These are phyloP conservation scores for Argyrosomus japonicus DNA, from an alignment of 2,113 vertebrate species.

Conservation along the genomic window DNA sequence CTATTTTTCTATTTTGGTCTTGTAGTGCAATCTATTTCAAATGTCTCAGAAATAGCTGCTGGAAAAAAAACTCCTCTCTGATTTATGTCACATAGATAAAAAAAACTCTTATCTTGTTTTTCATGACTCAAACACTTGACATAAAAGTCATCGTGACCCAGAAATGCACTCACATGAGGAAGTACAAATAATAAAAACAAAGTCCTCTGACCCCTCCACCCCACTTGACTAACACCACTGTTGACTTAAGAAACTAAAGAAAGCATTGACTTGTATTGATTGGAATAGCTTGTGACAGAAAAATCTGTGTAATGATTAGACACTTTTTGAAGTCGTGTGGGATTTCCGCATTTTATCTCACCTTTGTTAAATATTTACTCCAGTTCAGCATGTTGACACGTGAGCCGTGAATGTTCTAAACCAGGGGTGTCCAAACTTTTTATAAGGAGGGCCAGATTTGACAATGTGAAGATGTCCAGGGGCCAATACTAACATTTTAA, in stretches of 20 bases:
- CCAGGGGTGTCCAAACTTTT: too few relatives aligned
- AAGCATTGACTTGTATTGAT: conserved; percentile 23
- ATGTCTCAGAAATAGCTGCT: neutral
- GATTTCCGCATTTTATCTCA: neutral
- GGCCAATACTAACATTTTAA: too few relatives aligned
- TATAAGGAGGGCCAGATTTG: too few relatives aligned
- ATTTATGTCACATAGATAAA: neutral
- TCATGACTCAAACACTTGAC: neutral
- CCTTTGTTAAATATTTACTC: conserved; percentile 18
- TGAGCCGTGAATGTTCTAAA: neutral
- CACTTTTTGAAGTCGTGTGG: neutral
- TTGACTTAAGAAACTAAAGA: neutral
- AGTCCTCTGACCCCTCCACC: neutral
- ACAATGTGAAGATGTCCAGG: too few relatives aligned
- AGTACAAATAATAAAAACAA: conserved; percentile 25
- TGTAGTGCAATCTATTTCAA: conserved; percentile 12
- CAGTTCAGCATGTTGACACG: neutral
- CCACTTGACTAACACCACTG: neutral
- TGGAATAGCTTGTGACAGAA: neutral
- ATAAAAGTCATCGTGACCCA: neutral
- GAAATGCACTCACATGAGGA: conserved; percentile 13
- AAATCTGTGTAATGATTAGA: neutral
- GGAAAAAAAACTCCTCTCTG: neutral
- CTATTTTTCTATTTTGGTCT: conserved; percentile 54
- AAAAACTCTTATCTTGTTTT: neutral